Percentiles rank a stretch among this genome's conserved stretches.
Evolutionary conservation across 2,888 invertebrate species (phyloP).

Genomic region (Thumatha senex): DNA sequence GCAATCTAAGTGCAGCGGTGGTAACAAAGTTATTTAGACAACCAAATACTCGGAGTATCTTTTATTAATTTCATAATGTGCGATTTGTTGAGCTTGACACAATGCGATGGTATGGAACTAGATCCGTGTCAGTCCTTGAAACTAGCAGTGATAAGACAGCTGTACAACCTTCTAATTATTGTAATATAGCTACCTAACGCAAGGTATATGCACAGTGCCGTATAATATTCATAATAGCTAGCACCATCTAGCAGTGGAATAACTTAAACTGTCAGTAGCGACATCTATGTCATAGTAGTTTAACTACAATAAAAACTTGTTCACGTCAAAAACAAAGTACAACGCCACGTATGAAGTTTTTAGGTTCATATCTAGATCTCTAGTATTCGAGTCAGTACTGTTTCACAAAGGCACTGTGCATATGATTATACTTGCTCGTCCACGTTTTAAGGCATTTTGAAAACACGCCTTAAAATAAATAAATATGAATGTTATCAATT

Average conservation of each 20-base stretch:
- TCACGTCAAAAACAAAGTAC: no score
- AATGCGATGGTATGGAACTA: no score
- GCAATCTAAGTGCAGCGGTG: slow-evolving; percentile 19
- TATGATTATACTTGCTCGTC: slow-evolving; percentile 6
- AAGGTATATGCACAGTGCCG: slow-evolving; percentile 15
- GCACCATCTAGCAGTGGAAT: slow-evolving; percentile 18
- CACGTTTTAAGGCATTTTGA: slow-evolving; percentile 14
- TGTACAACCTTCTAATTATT: slow-evolving; percentile 24
- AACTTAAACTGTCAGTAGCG: slow-evolving; percentile 10
- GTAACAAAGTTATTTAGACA: slow-evolving; percentile 20
- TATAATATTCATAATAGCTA: background rate
- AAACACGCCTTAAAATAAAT: slow-evolving; percentile 26
- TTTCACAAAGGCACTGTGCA: slow-evolving; percentile 17
- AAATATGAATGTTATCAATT: slow-evolving; percentile 22
- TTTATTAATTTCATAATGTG: no score
- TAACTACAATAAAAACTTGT: background rate
- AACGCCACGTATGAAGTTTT: no score
- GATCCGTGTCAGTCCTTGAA: no score
- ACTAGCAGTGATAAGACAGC: slow-evolving; percentile 52
- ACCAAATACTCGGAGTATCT: background rate
- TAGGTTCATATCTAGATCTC: background rate
- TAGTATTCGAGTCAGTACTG: slow-evolving; percentile 3
- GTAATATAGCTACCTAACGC: slow-evolving; percentile 12
- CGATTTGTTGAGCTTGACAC: no score
- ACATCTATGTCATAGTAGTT: slow-evolving; percentile 4